Evolutionary conservation across 2,113 vertebrate species (phyloP).

Genomic region (Ciconia stormi): DNA sequence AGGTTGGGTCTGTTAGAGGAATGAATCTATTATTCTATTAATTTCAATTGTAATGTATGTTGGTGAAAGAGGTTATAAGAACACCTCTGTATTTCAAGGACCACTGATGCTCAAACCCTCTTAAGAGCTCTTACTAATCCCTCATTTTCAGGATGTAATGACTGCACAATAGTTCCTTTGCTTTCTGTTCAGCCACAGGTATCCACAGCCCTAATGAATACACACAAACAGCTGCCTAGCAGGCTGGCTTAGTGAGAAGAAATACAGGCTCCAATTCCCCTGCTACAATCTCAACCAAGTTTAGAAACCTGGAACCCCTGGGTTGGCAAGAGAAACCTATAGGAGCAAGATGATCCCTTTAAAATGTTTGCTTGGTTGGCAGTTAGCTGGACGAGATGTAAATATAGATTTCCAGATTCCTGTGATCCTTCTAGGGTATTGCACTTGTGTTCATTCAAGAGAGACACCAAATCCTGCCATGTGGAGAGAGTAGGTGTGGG

Average conservation of each 20-base stretch:
- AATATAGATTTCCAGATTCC: neutral
- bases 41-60: neutral
- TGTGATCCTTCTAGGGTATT: neutral
- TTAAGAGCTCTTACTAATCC: neutral
- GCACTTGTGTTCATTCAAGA: neutral
- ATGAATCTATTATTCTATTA: neutral
- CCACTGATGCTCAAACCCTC: neutral
- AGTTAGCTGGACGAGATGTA: neutral
- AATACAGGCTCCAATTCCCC: neutral
- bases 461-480: neutral
- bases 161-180: neutral
- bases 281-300: neutral
- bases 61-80: neutral
- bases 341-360: neutral
- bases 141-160: neutral
- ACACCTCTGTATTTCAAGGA: neutral
- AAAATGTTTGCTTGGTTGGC: neutral
- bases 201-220: neutral
- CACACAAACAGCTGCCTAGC: neutral
- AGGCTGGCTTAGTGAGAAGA: neutral
- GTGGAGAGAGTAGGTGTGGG: neutral
- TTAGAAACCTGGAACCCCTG: neutral
- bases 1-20: neutral
- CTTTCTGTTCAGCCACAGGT: neutral
- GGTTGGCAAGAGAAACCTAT: neutral